A percentile compares a stretch with the other conserved stretches of the same genome.
These are phyloP conservation scores for Poecilia gillii DNA, from an alignment of 2,797 vertebrate species.

Conservation along the genomic window DNA sequence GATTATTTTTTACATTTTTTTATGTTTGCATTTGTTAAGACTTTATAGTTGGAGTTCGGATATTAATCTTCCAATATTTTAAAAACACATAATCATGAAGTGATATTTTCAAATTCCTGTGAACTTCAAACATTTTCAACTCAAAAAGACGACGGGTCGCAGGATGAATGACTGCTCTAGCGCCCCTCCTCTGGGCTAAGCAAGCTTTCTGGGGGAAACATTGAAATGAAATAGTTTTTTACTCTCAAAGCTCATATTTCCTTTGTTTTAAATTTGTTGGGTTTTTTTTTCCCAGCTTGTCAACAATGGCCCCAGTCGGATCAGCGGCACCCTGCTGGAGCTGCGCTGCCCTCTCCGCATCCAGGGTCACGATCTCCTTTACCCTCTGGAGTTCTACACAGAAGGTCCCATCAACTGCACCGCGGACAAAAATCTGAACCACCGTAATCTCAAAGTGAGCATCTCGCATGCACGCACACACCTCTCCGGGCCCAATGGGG, in stretches of 20 bases:
- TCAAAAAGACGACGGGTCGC: no score
- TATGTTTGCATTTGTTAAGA: no score
- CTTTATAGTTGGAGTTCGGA: no score
- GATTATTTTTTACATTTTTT: no score
- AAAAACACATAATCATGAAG: no score
- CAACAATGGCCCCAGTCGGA: conserved; percentile 91
- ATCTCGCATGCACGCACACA: conserved; percentile 1
- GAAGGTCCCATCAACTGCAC: conserved; percentile 88
- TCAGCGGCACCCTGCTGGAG: conserved; percentile 86
- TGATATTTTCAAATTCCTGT: no score
- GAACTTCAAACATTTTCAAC: no score
- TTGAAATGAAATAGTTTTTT: background rate
- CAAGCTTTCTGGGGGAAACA: no score
- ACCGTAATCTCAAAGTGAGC: conserved; percentile 81
- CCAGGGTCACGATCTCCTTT: conserved; percentile 84
- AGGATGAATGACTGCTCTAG: no score
- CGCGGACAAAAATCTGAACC: conserved; percentile 79
- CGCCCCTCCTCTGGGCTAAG: no score
- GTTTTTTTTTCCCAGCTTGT: conserved; percentile 80
- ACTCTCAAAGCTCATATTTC: background rate
- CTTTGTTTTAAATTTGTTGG: background rate
- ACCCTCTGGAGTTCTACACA: conserved; percentile 83
- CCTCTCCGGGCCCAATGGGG: conserved; percentile 36
- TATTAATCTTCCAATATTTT: no score
- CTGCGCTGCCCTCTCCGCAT: conserved; percentile 86